Conservation (phyloP, 2,888 invertebrate genomes). For the Tiliacea aurago region DNA sequence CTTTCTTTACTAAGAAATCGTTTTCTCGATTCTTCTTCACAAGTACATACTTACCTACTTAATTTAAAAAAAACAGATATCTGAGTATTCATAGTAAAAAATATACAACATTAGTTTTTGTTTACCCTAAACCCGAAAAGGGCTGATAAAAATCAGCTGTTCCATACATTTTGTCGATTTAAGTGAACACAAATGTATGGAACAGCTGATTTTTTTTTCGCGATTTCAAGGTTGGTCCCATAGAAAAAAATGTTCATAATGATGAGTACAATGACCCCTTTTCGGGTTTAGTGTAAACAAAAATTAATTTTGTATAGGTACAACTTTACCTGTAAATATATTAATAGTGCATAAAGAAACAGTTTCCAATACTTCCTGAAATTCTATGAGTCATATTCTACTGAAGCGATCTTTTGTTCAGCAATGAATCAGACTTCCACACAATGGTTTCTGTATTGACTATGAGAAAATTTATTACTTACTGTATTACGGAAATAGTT, state of each 20-base stretch:
- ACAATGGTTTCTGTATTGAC: constrained; percentile 15
- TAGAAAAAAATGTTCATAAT: too few species aligned
- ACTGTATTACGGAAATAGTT: constrained; percentile 24
- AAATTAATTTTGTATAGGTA: too few species aligned
- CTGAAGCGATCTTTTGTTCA: constrained; percentile 26
- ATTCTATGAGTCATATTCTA: constrained; percentile 17
- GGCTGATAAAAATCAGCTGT: too few species aligned
- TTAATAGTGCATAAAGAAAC: neutral
- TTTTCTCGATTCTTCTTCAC: neutral
- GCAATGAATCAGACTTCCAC: constrained; percentile 14
- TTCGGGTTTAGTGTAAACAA: too few species aligned
- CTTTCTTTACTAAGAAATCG: neutral
- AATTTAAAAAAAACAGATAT: neutral
- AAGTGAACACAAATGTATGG: too few species aligned
- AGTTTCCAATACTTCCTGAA: constrained; percentile 21
- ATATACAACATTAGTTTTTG: too few species aligned
- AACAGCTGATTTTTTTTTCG: too few species aligned
- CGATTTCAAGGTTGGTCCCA: too few species aligned
- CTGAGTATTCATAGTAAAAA: neutral
- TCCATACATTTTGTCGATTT: too few species aligned
- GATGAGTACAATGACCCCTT: too few species aligned
- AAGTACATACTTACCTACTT: too few species aligned
- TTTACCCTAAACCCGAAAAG: too few species aligned
- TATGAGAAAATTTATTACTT: constrained; percentile 14
- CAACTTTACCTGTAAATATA: constrained; percentile 3